Evolutionary conservation across 2,888 invertebrate genomes (phyloP).

Genomic region (Hyles lineata): DNA sequence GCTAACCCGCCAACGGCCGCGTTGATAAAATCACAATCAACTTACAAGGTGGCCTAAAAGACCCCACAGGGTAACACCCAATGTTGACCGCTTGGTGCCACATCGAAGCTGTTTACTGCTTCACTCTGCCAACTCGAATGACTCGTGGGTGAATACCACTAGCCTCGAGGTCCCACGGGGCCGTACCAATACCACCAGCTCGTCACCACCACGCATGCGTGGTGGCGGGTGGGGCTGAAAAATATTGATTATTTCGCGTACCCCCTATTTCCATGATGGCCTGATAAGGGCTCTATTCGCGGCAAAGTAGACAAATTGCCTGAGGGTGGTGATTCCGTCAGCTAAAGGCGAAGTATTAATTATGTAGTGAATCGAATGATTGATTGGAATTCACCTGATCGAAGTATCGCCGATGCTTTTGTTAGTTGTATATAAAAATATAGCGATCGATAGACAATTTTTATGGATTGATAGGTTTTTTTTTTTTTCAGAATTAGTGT

Average conservation of each 20-base stretch:
- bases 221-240: slow-evolving; percentile 68
- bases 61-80: slow-evolving; percentile 37
- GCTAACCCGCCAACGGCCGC: slow-evolving; percentile 26
- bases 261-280: slow-evolving; percentile 75
- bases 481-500: neutral
- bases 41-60: slow-evolving; percentile 53
- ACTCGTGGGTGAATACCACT: slow-evolving; percentile 62
- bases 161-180: slow-evolving; percentile 65
- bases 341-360: slow-evolving; percentile 69
- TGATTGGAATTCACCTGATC: slow-evolving; percentile 65
- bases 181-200: slow-evolving; percentile 75
- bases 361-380: slow-evolving; percentile 77
- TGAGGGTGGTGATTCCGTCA: slow-evolving; percentile 65
- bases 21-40: slow-evolving; percentile 33
- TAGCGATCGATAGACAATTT: neutral
- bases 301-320: slow-evolving; percentile 73
- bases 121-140: slow-evolving; percentile 66
- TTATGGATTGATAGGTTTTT: neutral
- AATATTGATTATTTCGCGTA: slow-evolving; percentile 76
- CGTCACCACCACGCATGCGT: slow-evolving; percentile 76
- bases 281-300: slow-evolving; percentile 75
- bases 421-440: slow-evolving; percentile 11
- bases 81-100: slow-evolving; percentile 31
- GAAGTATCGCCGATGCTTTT: slow-evolving; percentile 31
- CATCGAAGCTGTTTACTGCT: slow-evolving; percentile 29